phyloP scores from a whole-genome alignment of 1,140 invertebrate species.

The Heliconius eleuchia region DNA sequence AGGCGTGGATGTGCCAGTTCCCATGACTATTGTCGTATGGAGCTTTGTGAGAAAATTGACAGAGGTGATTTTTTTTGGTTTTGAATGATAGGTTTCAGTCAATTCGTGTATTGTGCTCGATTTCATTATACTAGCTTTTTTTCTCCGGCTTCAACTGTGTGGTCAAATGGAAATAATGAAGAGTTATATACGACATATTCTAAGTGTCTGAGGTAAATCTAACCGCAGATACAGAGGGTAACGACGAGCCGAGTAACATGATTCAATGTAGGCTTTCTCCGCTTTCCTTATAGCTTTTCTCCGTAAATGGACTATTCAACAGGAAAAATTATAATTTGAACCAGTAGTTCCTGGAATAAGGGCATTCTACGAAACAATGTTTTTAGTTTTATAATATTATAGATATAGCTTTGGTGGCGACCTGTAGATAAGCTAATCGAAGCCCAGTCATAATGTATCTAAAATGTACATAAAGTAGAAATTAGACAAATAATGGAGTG shows the following conservation, averaged over 20 bases:
- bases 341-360: no score
- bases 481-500: no score
- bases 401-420: no score
- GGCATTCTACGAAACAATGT: no score
- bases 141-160: no score
- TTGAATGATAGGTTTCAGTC: background rate
- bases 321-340: no score
- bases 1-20: constrained; percentile 25
- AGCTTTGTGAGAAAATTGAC: constrained; percentile 17
- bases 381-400: no score
- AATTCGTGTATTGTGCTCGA: background rate
- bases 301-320: background rate
- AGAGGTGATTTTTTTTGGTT: background rate
- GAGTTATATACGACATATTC: background rate
- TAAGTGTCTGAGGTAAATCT: background rate
- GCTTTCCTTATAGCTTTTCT: no score
- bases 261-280: background rate
- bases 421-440: no score
- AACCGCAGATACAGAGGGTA: background rate
- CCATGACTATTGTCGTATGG: constrained; percentile 23
- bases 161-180: background rate
- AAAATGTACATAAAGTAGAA: no score
- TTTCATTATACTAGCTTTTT: background rate
- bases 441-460: no score
- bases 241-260: background rate